Base-by-base conservation (phyloP, 1,140 invertebrate genomes). In the Hylaeus anthracinus region DNA sequence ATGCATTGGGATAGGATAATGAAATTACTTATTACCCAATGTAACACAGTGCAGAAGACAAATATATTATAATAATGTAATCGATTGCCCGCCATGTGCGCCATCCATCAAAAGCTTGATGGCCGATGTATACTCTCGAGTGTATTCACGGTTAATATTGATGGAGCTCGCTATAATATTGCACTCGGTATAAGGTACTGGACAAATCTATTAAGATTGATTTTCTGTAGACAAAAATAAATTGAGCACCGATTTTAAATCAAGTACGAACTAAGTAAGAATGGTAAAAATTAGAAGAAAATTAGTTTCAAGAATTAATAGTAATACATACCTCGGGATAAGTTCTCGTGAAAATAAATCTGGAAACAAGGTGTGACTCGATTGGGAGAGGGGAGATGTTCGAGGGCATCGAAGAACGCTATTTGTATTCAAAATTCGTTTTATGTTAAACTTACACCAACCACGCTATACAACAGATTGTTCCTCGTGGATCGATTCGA, bases 381-480 rank as follows among this genome's bases (percentile, higher is more conserved):
- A 43, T 41, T 4, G 70, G 67, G 9, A 60, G 70, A 56, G 53
- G 14, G 0, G 48, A 83, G 6, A 51, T 8, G 48, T 51, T 51
- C 9, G 1, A 8, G 48, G 48, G 6, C 6, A 9, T 51, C 8
- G 8, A 51, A 51, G 48, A 39, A 51, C 12, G 12, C 14, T 0
- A 63, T 8, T 75, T 83, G 53, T 88, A 88, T 83, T 88, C 83
- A 88, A 88, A 87, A 88, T 88, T 87, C 60, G 72, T 67, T 88
- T 88, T 85, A 88, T 88, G 79, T 88, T 86, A 83, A 88, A 85
- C 67, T 81, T 76, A 81, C 81, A 81, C 79, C 82, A 86, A 85
- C 72, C 76, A 86, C 85, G 86, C 80, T 85, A 86, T 72, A 77
- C 87, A 88, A 88, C 85, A 85, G 86, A 87, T 84, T 72, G 75